Evolutionary conservation across 2,113 vertebrate genomes (phyloP).

Genomic region (Protobothrops flavoviridis): DNA sequence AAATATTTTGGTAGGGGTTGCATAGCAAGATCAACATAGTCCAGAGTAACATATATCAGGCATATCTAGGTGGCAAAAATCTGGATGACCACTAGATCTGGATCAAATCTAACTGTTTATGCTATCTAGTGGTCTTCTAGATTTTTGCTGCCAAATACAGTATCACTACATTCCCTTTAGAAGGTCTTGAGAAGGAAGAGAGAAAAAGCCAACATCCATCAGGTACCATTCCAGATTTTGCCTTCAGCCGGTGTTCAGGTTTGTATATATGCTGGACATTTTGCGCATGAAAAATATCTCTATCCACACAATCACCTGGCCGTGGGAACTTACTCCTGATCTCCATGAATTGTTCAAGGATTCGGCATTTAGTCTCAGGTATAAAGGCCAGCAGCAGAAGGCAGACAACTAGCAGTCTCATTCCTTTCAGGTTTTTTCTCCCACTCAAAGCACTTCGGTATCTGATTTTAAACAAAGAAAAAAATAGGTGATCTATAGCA

Average conservation of each 20-base stretch:
- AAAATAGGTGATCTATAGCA: background rate
- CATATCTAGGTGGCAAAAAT: background rate
- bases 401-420: slow-evolving; percentile 56
- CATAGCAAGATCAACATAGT: background rate
- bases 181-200: background rate
- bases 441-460: rapidly evolving
- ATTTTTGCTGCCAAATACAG: background rate
- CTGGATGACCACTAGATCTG: background rate
- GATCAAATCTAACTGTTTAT: background rate
- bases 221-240: background rate
- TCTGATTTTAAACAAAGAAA: rapidly evolving
- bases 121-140: background rate
- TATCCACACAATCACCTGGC: background rate
- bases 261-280: background rate
- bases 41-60: background rate
- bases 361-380: slow-evolving; percentile 8
- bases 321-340: slow-evolving; percentile 69
- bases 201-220: background rate
- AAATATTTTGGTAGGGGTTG: background rate
- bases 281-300: background rate
- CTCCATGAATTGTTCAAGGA: slow-evolving; percentile 60
- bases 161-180: background rate
- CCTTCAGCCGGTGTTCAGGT: background rate
- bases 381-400: slow-evolving; percentile 70
- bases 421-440: slow-evolving; percentile 8